Percentiles rank a stretch among this genome's conserved stretches.
phyloP scores from a whole-genome alignment of 2,113 vertebrate genomes.

The Pungitius pungitius region DNA sequence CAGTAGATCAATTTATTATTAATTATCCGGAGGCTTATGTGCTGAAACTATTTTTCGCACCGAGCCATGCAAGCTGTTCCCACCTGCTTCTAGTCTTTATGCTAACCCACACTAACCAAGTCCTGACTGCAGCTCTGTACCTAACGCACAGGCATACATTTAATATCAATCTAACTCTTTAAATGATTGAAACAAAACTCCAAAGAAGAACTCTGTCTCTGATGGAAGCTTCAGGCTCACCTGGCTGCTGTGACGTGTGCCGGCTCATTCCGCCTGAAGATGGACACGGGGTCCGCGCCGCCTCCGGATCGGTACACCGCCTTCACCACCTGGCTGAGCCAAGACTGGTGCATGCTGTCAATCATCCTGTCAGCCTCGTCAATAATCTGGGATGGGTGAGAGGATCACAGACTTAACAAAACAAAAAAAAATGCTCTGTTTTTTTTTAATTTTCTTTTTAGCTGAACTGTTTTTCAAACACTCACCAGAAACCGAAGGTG shows the following conservation, averaged over 20 bases:
- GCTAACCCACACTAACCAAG: neutral
- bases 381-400: conserved; percentile 80
- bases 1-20: neutral
- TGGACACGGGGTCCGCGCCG: neutral
- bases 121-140: neutral
- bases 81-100: neutral
- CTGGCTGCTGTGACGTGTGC: conserved; percentile 84
- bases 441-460: no score
- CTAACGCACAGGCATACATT: neutral
- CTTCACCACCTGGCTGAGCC: conserved; percentile 87
- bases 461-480: no score
- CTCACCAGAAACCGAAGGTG: conserved; percentile 93
- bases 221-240: conserved; percentile 79
- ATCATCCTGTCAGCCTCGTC: conserved; percentile 98
- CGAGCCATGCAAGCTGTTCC: neutral
- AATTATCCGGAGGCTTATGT: neutral
- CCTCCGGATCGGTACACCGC: conserved; percentile 78
- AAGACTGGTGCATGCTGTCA: conserved; percentile 95
- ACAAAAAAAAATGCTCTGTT: no score
- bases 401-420: neutral
- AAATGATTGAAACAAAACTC: no score
- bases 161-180: neutral
- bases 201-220: no score
- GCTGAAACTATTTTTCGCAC: neutral
- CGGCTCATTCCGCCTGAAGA: conserved; percentile 82